These are phyloP conservation scores for Crepidodera aurea DNA, from an alignment of 2,888 invertebrate genomes.

Conservation along the genomic window DNA sequence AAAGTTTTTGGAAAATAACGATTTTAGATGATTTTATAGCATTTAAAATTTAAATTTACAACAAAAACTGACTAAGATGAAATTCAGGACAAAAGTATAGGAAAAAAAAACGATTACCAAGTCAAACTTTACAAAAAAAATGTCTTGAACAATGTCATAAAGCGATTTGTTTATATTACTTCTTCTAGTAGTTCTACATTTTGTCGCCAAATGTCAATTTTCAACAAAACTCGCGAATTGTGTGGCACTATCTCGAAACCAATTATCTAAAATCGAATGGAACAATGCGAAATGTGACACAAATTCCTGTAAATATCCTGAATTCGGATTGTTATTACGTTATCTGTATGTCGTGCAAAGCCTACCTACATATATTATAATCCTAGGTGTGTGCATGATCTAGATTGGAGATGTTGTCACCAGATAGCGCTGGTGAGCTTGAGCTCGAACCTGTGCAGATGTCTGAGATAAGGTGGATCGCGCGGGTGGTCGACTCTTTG, in stretches of 20 bases:
- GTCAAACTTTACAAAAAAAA: no score
- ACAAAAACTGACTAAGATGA: no score
- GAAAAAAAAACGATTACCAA: no score
- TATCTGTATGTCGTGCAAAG: constrained; percentile 29
- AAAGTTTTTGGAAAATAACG: no score
- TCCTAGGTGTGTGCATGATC: constrained; percentile 61
- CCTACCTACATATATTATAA: constrained; percentile 54
- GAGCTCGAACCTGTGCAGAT: constrained; percentile 54
- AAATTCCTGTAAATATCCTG: constrained; percentile 3
- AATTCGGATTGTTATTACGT: constrained; percentile 28
- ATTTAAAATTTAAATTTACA: no score
- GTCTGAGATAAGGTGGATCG: constrained; percentile 55
- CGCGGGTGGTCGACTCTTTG: constrained; percentile 58
- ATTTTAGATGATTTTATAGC: no score
- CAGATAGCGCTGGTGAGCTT: constrained; percentile 56
- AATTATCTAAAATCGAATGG: constrained; percentile 2
- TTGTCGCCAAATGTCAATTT: no score
- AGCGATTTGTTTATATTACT: no score
- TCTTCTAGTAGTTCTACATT: no score
- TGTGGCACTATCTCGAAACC: background rate
- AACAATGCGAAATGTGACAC: background rate
- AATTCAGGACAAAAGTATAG: no score
- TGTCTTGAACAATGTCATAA: no score
- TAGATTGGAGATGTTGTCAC: constrained; percentile 63
- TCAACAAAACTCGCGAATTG: no score